phyloP scores from a whole-genome alignment of 2,113 vertebrate genomes.

The Passer domesticus region DNA sequence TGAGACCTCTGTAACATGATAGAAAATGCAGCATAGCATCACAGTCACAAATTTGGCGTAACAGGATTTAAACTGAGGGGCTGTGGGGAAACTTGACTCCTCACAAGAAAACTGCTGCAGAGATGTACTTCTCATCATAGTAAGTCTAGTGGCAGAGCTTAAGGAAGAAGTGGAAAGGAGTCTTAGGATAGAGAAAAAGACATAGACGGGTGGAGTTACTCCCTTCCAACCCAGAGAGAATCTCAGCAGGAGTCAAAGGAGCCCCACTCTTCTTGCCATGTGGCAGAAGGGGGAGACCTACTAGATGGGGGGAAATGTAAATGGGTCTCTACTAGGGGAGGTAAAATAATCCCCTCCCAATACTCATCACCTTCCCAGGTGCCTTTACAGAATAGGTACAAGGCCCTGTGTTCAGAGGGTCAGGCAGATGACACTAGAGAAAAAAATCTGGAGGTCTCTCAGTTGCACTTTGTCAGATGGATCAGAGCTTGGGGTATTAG shows the following conservation, averaged over 20 bases:
- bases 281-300: background rate
- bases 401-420: background rate
- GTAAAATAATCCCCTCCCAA: background rate
- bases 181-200: too few species aligned
- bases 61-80: background rate
- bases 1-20: background rate
- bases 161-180: too few species aligned
- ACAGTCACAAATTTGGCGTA: background rate
- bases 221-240: too few species aligned
- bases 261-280: too few species aligned
- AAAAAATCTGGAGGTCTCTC: background rate
- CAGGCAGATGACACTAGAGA: background rate
- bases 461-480: background rate
- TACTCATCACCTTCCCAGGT: background rate
- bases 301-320: background rate
- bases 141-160: too few species aligned
- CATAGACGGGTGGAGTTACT: too few species aligned
- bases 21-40: background rate
- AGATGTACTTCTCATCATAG: rapidly evolving
- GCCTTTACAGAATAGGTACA: background rate
- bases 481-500: background rate
- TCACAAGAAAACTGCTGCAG: background rate
- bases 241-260: too few species aligned
- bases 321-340: too few species aligned
- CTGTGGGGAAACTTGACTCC: background rate